phyloP scores from a whole-genome alignment of 2,888 invertebrate species.

The Drepana falcataria region DNA sequence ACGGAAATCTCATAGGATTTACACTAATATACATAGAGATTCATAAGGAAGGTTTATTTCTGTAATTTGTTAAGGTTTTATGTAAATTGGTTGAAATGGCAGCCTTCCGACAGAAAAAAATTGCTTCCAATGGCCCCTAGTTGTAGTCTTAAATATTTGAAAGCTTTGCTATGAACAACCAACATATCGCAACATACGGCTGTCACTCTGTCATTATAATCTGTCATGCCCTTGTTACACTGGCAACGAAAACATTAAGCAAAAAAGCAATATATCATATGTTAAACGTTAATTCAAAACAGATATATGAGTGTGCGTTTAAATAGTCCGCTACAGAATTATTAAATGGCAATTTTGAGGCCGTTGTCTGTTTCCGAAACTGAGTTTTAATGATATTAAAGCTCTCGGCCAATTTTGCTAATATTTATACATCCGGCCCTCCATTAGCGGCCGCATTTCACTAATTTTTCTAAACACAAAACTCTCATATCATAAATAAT shows the following conservation, averaged over 20 bases:
- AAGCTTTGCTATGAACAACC: too few relatives aligned
- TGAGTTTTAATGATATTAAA: conserved; percentile 44
- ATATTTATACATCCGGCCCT: conserved; percentile 67
- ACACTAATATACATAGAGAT: too few relatives aligned
- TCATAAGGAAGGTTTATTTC: too few relatives aligned
- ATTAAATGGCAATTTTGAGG: conserved; percentile 36
- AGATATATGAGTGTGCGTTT: conserved; percentile 14
- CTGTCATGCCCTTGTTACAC: neutral
- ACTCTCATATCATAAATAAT: conserved; percentile 65
- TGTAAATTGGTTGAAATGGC: too few relatives aligned
- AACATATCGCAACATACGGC: too few relatives aligned
- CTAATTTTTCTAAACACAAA: conserved; percentile 71
- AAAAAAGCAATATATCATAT: conserved; percentile 17
- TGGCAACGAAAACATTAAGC: neutral
- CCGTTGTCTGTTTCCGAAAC: conserved; percentile 44
- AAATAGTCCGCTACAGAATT: conserved; percentile 20
- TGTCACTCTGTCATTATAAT: neutral
- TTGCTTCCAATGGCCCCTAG: too few relatives aligned
- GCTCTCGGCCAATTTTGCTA: conserved; percentile 49
- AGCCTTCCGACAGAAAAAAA: too few relatives aligned
- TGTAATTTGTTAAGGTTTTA: too few relatives aligned
- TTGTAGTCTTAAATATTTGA: too few relatives aligned
- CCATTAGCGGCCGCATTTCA: conserved; percentile 62
- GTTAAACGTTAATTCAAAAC: conserved; percentile 12
- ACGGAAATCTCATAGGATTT: too few relatives aligned